These are phyloP conservation scores for Tachina grossa DNA, from an alignment of 2,888 invertebrate genomes.

Conservation along the genomic window DNA sequence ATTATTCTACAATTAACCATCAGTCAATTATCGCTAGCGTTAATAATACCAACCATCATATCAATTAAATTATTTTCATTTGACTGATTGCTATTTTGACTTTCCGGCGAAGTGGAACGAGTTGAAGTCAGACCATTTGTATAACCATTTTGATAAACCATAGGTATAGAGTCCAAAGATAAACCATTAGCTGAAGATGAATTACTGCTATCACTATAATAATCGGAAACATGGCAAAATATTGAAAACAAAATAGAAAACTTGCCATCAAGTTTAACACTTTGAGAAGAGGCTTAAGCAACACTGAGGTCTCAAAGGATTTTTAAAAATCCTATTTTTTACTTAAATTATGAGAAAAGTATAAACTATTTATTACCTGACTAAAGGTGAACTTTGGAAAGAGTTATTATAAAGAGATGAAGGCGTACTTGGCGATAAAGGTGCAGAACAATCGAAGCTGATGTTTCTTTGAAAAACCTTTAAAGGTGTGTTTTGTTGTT, in stretches of 20 bases:
- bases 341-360: constrained; percentile 16
- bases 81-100: constrained; percentile 81
- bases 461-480: constrained; percentile 83
- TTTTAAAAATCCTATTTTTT: background rate
- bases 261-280: background rate
- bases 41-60: constrained; percentile 79
- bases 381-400: constrained; percentile 82
- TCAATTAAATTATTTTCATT: constrained; percentile 80
- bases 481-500: constrained; percentile 82
- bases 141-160: constrained; percentile 76
- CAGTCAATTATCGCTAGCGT: background rate
- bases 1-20: background rate
- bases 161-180: constrained; percentile 79
- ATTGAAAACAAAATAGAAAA: background rate
- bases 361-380: constrained; percentile 78
- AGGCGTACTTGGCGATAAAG: constrained; percentile 83
- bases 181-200: constrained; percentile 79
- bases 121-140: constrained; percentile 76
- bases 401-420: constrained; percentile 82
- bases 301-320: background rate
- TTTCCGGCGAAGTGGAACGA: constrained; percentile 82
- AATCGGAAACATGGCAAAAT: constrained; percentile 18
- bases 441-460: constrained; percentile 83
- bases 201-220: constrained; percentile 80
- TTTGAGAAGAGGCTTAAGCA: background rate